Base-by-base conservation (phyloP, 2,888 invertebrate genomes). In the Cabera pusaria region DNA sequence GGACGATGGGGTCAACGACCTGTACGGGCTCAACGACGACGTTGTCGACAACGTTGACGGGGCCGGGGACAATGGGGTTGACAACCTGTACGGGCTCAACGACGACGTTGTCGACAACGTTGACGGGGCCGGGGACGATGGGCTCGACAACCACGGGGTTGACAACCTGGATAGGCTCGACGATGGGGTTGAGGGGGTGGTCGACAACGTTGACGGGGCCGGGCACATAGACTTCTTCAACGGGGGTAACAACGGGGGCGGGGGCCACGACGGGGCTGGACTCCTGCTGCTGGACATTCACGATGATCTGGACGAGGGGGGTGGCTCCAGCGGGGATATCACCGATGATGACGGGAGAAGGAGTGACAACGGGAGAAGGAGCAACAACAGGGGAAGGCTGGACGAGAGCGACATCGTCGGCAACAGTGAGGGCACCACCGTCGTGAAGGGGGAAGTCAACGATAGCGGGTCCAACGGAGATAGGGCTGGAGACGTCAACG, bases 281-380 rank as follows among this genome's bases (percentile, higher is more conserved):
- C 20, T 32, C 42, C 11, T 40, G 27, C 6, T 21, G 7, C 26
- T 49, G 39, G 9, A 52, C 39, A 37, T 54, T 54, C 10, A 54
- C 35, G 40, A 54, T 49, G 47, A 54, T 47, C 47, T 52, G 52
- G 27, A 54, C 52, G 33, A 54, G 41, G 23, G 49, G 49, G 35
- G 49, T 6, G 1, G 33, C 6, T 17, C 47, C 41, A 31, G 41
- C 11, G 35, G 41, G 41, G 22, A 41, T 22, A 6, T 41, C 35
- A 22, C 41, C 41, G 18, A 42, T 10, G 31, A 44, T 32, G 33
- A 49, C 52, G 29, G 49, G 41, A 18, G 45, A 40, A 25, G 46
- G 45, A 25, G 9, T 10, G n/a, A 44, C 24, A 27, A 49, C 49
- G 26, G 44, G 37, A 8, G 42, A 27, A 14, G 42, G 41, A 21